These are phyloP conservation scores for Ammospiza caudacuta DNA, from an alignment of 2,113 vertebrate species.

Conservation along the genomic window DNA sequence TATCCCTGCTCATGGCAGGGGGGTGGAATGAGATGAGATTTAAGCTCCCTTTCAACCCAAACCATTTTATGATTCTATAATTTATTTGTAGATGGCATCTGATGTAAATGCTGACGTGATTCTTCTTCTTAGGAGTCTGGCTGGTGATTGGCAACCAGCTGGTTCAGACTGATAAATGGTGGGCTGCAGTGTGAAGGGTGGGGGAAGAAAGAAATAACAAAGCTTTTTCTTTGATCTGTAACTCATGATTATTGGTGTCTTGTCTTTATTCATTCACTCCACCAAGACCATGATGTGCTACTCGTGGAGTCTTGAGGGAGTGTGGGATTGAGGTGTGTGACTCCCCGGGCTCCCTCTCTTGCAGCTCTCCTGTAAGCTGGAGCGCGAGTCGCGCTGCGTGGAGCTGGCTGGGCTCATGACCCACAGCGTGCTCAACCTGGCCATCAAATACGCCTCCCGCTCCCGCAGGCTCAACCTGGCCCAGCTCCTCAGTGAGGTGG, in stretches of 20 bases:
- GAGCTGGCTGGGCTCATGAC: conserved; percentile 94
- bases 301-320: not conserved
- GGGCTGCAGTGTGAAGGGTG: not conserved
- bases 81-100: not conserved
- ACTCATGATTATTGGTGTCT: not conserved
- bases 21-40: not conserved
- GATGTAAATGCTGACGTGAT: not conserved
- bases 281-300: not conserved
- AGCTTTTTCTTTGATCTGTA: not conserved
- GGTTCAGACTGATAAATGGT: not conserved
- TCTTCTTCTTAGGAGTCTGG: not conserved
- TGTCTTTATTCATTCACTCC: not conserved
- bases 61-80: not conserved
- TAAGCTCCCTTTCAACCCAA: not conserved
- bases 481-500: conserved; percentile 88
- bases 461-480: conserved; percentile 87
- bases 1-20: not conserved
- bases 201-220: not conserved
- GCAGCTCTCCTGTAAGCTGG: conserved; percentile 94
- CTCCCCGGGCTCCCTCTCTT: not conserved
- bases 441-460: conserved; percentile 92
- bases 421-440: conserved; percentile 84
- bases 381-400: conserved; percentile 92
- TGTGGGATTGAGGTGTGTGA: not conserved
- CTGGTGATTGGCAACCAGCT: not conserved